Evolutionary conservation across 1,140 invertebrate genomes (phyloP).

Genomic region (Proctacanthus coquilletti): DNA sequence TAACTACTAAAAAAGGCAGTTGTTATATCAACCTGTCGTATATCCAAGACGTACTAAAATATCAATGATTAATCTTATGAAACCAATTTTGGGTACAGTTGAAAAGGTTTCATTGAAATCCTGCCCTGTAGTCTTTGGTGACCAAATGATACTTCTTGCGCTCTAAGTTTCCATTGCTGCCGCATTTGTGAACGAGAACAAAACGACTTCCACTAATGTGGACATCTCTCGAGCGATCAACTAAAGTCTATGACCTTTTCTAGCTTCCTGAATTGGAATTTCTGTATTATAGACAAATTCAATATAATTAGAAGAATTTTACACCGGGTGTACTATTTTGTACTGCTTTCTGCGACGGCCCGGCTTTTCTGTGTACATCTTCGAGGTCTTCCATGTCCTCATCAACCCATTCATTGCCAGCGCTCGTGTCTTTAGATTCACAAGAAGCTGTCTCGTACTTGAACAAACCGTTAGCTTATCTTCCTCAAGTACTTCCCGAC

Average conservation of each 20-base stretch:
- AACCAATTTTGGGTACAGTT: conserved; percentile 23
- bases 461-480: too few relatives aligned
- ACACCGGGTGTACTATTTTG: not conserved
- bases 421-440: not conserved
- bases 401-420: not conserved
- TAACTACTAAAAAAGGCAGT: conserved; percentile 30
- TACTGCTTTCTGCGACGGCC: not conserved
- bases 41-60: conserved; percentile 17
- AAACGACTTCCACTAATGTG: not conserved
- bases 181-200: not conserved
- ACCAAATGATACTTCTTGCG: conserved; percentile 1
- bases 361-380: not conserved
- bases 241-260: not conserved
- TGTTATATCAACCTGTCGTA: conserved; percentile 31
- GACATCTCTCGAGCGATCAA: not conserved
- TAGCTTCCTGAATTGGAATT: not conserved
- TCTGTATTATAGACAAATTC: not conserved
- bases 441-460: not conserved
- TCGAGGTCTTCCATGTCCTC: not conserved
- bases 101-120: conserved; percentile 32
- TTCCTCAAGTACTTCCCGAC: too few relatives aligned
- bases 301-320: not conserved
- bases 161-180: too few relatives aligned
- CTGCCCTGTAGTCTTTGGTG: conserved; percentile 8
- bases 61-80: conserved; percentile 29